Percentiles rank a stretch among this genome's conserved stretches.
phyloP scores from a whole-genome alignment of 2,113 vertebrate species.

The Microtus ochrogaster region DNA sequence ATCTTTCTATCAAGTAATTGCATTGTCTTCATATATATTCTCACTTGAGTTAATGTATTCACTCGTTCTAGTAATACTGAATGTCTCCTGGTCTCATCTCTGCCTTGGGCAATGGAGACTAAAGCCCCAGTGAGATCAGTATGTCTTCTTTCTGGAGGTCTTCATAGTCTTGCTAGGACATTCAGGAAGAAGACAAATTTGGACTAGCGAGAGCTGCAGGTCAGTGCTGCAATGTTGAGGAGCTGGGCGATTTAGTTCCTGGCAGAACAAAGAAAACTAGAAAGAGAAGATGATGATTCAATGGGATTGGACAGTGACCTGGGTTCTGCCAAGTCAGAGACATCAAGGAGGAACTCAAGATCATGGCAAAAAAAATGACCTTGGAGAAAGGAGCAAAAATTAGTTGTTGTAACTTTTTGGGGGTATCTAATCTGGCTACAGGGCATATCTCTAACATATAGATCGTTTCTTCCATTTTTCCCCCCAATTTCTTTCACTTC shows the following conservation, averaged over 20 bases:
- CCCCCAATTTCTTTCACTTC: not conserved
- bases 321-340: not conserved
- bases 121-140: not conserved
- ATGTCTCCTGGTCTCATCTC: not conserved
- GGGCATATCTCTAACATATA: not conserved
- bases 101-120: not conserved
- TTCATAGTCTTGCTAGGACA: not conserved
- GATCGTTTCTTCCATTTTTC: not conserved
- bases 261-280: not conserved
- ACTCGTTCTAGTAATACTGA: not conserved
- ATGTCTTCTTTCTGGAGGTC: not conserved
- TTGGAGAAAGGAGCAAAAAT: constrained; percentile 10
- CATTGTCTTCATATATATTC: not conserved
- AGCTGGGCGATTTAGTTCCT: not conserved
- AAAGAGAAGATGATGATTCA: not conserved
- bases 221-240: not conserved
- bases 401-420: not conserved
- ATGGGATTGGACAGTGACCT: not conserved
- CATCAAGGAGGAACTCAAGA: constrained; percentile 16
- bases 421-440: not conserved
- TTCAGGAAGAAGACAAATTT: not conserved
- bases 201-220: too few species aligned
- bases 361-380: not conserved
- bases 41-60: not conserved
- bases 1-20: not conserved